Evolutionary conservation across 2,797 vertebrate species (phyloP), one percentile per base, ranked within the genome.

Genomic region (Cossypha heuglini): DNA sequence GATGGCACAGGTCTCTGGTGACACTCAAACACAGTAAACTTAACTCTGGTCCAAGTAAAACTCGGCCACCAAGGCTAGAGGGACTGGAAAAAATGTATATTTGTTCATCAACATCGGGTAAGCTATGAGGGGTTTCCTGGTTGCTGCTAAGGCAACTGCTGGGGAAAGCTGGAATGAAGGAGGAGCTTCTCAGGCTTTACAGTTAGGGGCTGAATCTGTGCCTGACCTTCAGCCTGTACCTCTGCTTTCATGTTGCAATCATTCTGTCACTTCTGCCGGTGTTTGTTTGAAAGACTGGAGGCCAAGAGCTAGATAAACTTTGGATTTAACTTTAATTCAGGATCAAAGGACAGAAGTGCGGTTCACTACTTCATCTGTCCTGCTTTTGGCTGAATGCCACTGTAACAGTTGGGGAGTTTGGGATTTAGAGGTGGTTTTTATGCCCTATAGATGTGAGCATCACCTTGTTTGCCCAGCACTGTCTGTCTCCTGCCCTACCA

Each of bases 171-270:
- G 38, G 21, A 33, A 13, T 84, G 59, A 81, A 86, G 77, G 66
- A 90, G 55, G n/a, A 73, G 55, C 20, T 86, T 38, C 69, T 86
- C 76, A 59, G 31, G 59, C 29, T 68, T 84, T 90, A 84, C 69
- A 76, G 73, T 57, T 66, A 69, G 67, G 67, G 42, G 33, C 62
- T 86, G 73, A 77, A 59, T 48, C 40, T 13, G 33, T 62, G 86
- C 48, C 90, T 67, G 92, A 96, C 94, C 95, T 96, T 92, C 77
- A 76, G 79, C 33, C 92, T 45, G 55, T 93, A 86, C 51, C 66
- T 96, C 82, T 93, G 68, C 75, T 86, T 94, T 61, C 81, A n/a
- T 96, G 94, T 92, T 88, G 95, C 93, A 95, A 96, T 85, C 33
- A 88, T 55, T 69, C 76, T 80, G 82, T 71, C 68, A 33, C 45